Evolutionary conservation across 53 echinoderm and acorn worm species (phyloP), one percentile per base, ranked within the genome.

Genomic region (Holothuria leucospilota): DNA sequence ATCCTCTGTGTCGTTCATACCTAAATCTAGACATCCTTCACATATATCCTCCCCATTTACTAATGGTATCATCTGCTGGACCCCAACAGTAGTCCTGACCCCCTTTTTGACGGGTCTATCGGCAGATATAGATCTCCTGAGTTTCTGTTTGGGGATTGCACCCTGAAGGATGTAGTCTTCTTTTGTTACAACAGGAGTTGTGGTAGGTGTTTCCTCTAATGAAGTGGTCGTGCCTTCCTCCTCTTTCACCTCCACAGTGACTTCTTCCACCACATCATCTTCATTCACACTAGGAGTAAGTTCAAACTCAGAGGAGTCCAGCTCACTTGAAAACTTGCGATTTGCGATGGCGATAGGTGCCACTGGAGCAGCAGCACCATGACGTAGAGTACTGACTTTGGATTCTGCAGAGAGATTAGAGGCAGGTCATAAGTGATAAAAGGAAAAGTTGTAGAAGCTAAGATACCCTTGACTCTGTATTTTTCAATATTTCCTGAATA

Each of bases 281-380:
- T 91, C 91, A 52, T 87, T 91, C 68, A 81, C 86, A 16, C 70
- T 82, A 15, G 90, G 89, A 64, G 82, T 89, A 63, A 86, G 90
- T 82, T 92, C 92, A 86, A 89, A 89, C 60, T 92, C 92, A 11
- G 90, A 80, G 13, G 90, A 93, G 63, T 93, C 93, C 12, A 96
- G 85, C 16, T 89, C 93, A 60, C 85, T 91, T 62, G 96, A 96
- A 85, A 96, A 96, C 42, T 93, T 91, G 39, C 96, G 83, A 84
- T 96, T 96, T 20, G 94, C 90, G 51, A 92, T 92, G 61, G 92
- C 90, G 69, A 96, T 94, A 16, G 96, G 96, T 24, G 96, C 96
- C 11, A 96, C 92, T 12, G 96, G 96, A 59, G 94, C 92, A 27
- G 96, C 92, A 20, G 88, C 92, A 62, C 88, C 92, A 30, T 88